Percentiles rank a stretch among this genome's conserved stretches.
These are phyloP conservation scores for Coracopsis vasa DNA, from an alignment of 2,113 vertebrate species.

Conservation along the genomic window DNA sequence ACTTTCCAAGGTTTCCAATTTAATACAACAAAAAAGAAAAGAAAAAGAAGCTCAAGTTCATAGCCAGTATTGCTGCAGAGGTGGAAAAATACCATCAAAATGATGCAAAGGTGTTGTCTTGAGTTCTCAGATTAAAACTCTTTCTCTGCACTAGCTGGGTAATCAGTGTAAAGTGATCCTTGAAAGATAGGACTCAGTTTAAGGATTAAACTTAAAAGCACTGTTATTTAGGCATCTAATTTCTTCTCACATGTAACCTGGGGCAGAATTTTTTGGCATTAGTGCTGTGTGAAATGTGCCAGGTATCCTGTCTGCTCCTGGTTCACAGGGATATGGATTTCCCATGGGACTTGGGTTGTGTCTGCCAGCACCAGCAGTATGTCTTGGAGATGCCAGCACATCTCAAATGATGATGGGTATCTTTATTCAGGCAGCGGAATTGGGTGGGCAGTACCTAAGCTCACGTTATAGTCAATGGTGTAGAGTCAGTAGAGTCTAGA, in stretches of 20 bases:
- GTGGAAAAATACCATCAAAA: not conserved
- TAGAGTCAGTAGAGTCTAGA: not conserved
- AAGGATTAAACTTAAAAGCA: not conserved
- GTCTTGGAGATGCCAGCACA: not conserved
- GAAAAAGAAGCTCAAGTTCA: not conserved
- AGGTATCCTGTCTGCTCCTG: not conserved
- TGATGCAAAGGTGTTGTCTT: not conserved
- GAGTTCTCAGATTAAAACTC: not conserved
- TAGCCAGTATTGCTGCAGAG: not conserved
- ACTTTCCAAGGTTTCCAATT: not conserved
- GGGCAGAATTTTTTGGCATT: not conserved
- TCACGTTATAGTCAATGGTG: not conserved
- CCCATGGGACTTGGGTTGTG: not conserved
- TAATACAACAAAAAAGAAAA: not conserved
- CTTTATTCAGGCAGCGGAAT: not conserved
- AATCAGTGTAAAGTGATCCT: not conserved
- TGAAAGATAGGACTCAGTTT: not conserved
- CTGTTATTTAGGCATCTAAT: not conserved
- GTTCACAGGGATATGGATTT: fast-evolving
- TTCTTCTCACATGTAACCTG: not conserved
- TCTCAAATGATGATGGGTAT: not conserved
- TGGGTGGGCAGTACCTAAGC: not conserved
- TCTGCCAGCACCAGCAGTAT: not conserved
- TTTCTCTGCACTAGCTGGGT: not conserved
- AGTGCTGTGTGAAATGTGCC: not conserved